These are phyloP conservation scores for Ditylenchus dipsaci DNA, from an alignment of 1,140 invertebrate genomes.

Conservation along the genomic window DNA sequence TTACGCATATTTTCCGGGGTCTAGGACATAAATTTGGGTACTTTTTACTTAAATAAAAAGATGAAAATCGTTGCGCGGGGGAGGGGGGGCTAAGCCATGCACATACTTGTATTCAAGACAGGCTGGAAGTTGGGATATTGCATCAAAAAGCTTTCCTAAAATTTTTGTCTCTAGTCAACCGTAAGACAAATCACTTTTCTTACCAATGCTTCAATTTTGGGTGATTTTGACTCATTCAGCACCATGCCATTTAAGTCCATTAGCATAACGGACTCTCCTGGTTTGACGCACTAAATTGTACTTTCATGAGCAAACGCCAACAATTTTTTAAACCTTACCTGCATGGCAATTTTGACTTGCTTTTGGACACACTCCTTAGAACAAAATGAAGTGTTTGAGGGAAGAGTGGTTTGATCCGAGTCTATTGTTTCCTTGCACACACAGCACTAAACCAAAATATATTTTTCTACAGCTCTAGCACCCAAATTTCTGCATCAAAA, in stretches of 20 bases:
- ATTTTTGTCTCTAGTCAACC: neutral
- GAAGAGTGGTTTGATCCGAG: neutral
- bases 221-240: constrained; percentile 4
- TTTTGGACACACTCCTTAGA: neutral
- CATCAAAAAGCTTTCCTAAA: neutral
- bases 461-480: too few species aligned
- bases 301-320: neutral
- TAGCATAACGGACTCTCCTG: constrained; percentile 1
- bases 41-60: too few species aligned
- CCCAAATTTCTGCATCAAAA: too few species aligned
- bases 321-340: neutral
- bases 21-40: too few species aligned
- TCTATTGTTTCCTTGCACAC: neutral
- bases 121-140: constrained; percentile 9
- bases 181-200: neutral
- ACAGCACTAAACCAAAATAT: neutral
- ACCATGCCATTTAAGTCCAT: constrained; percentile 9
- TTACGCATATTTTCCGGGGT: too few species aligned
- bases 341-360: constrained; percentile 4
- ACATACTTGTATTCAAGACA: constrained; percentile 8
- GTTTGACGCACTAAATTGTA: neutral
- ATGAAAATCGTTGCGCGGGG: too few species aligned
- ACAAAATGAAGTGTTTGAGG: neutral
- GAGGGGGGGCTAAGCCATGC: neutral
- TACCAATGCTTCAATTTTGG: neutral